A percentile compares a stretch with the other conserved stretches of the same genome.
These are phyloP conservation scores for Laticauda colubrina DNA, from an alignment of 2,113 vertebrate genomes.

Conservation along the genomic window DNA sequence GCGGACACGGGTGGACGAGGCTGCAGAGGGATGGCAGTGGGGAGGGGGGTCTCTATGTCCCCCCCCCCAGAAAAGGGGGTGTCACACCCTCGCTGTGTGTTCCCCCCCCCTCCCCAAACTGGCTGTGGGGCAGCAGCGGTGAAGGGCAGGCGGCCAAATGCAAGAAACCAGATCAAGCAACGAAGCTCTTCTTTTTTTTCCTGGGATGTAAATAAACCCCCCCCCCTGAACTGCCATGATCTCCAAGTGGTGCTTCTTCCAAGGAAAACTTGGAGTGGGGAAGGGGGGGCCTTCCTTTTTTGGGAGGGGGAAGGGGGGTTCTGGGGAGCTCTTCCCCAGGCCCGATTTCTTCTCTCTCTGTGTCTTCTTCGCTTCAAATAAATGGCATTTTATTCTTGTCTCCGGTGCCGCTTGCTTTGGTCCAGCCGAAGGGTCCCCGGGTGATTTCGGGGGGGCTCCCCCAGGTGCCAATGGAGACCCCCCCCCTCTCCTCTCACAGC, in stretches of 20 bases:
- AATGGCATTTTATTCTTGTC: background rate
- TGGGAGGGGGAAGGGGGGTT: background rate
- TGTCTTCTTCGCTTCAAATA: too few relatives aligned
- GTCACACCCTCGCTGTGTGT: background rate
- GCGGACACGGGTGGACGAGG: too few relatives aligned
- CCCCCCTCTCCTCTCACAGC: too few relatives aligned
- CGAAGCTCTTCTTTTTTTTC: fast-evolving
- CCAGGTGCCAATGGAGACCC: too few relatives aligned
- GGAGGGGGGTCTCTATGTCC: background rate
- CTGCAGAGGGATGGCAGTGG: background rate
- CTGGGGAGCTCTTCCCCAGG: background rate
- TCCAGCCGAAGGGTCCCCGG: too few relatives aligned
- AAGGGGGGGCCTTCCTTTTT: background rate
- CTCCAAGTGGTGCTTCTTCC: background rate
- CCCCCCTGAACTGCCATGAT: background rate
- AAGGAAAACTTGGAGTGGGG: background rate
- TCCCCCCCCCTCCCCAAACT: too few relatives aligned
- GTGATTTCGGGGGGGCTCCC: too few relatives aligned
- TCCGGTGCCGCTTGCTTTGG: background rate
- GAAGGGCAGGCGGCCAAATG: background rate
- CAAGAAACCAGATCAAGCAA: background rate
- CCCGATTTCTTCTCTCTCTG: background rate
- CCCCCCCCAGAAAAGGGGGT: background rate
- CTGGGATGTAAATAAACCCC: slow-evolving; percentile 7
- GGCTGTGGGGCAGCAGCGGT: background rate